A percentile compares a stretch with the other conserved stretches of the same genome.
Evolutionary conservation across 2,888 invertebrate genomes (phyloP).

Genomic region (Drosophila hawaiiensis): DNA sequence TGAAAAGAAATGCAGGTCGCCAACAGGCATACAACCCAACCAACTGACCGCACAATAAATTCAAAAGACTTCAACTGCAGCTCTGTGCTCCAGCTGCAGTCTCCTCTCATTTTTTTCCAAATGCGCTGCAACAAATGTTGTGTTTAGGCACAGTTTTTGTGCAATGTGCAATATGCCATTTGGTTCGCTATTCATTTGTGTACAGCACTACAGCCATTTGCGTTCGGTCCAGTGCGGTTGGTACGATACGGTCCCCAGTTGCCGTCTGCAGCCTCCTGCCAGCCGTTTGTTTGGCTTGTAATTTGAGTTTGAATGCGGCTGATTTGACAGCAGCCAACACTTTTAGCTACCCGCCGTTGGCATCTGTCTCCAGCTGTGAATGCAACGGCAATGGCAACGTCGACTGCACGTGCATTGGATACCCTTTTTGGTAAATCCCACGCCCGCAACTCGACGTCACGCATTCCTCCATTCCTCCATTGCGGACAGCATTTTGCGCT

Average conservation of each 20-base stretch:
- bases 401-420: conserved; percentile 62
- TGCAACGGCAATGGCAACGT: conserved; percentile 13
- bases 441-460: conserved; percentile 40
- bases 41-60: conserved; percentile 66
- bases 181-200: conserved; percentile 62
- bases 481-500: conserved; percentile 38
- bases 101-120: conserved; percentile 48
- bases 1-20: conserved; percentile 76
- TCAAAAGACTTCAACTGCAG: conserved; percentile 57
- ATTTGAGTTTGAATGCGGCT: conserved; percentile 78
- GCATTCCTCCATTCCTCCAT: conserved; percentile 36
- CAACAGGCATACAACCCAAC: conserved; percentile 21
- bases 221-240: neutral
- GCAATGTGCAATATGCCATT: conserved; percentile 50
- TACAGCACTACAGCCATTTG: conserved; percentile 7
- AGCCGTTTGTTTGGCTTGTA: conserved; percentile 69
- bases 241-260: conserved; percentile 25
- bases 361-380: conserved; percentile 68
- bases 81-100: conserved; percentile 12
- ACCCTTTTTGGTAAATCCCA: conserved; percentile 37
- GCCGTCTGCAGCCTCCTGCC: conserved; percentile 22
- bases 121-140: conserved; percentile 52
- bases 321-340: conserved; percentile 80
- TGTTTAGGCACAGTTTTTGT: conserved; percentile 64
- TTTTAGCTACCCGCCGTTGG: conserved; percentile 51